Evolutionary conservation across 2,888 invertebrate genomes (phyloP), one percentile per base, ranked within the genome.

Genomic region (Eumacrocentrus americanus): DNA sequence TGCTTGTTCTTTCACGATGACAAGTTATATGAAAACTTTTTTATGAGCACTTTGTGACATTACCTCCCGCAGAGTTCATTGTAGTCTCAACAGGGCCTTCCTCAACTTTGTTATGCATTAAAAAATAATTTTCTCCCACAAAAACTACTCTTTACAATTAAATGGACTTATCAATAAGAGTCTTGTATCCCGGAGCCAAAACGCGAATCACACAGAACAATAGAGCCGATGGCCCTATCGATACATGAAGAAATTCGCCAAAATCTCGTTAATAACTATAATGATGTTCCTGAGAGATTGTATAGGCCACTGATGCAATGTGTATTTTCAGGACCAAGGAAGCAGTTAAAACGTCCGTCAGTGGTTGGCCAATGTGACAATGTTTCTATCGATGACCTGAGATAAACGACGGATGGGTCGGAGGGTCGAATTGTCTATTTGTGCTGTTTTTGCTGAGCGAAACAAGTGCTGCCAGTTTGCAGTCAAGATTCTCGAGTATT

Each of bases 311-410:
- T 5, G 7, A 12, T 22, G 12, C 11, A 3, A 46, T 11, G 2
- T 20, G n/a, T 1, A 11, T 23, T 11, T 22, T 22, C 3, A 44
- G n/a, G 25, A 22, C 3, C 14, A 46, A 20, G 11, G 44, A 22
- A 1, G 18, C 20, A 44, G n/a, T 20, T 22, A 11, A 23, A 23
- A n/a, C 16, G 9, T 34, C 23, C 4, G 12, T 9, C 23, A 52
- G 12, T 20, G 44, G 25, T 42, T 7, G 12, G 34, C 9, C 38
- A 51, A 38, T 44, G 34, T 54, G 54, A 54, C 54, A 20, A 34
- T 44, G 34, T 44, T 54, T 34, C 20, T 44, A 54, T 54, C 54
- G 29, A 54, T 44, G 18, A 54, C 34, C 7, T 20, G 29, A 44
- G 12, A 11, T 51, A 51, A 51, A 25, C 9, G 5, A 47, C 6